Evolutionary conservation across 2,797 vertebrate genomes (phyloP), one percentile per base, ranked within the genome.

Genomic region (Melanotaenia trifasciata): DNA sequence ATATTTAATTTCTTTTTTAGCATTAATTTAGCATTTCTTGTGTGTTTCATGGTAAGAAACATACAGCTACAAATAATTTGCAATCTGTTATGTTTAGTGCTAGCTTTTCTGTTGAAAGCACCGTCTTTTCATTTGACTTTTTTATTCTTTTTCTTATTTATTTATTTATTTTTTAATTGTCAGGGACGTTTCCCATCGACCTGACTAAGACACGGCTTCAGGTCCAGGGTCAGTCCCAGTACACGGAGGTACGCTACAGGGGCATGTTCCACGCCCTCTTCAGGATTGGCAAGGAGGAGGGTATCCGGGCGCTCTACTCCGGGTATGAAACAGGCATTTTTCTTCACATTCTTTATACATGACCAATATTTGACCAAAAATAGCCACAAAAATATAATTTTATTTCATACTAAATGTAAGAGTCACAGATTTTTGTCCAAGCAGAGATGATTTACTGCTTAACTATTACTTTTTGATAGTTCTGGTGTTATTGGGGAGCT

Each of bases 211-310:
- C 97, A 0, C 94, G 97, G 14, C 94, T 99, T 33, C 97, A 99
- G 90, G 97, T 99, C 70, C 97, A 99, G 92, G 97, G 97, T 59
- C 97, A 98, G 94, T 94, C 94, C 30, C 97, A 97, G 85, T 98
- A 97, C 89, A 96, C 95, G 50, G 97, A 98, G 90, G 94, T 98
- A 63, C 96, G 96, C 38, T 99, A 99, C 92, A 92, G 93, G 73
- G 97, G 97, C 51, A 98, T 99, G 97, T 98, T 98, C 84, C 97
- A 99, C 53, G 97, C 97, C 7, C 93, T 99, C 53, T 96, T 96
- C 87, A 93, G 94, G 87, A 98, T 99, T 68, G 96, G 95, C 81
- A 95, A 93, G 58, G 97, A 99, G 86, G 97, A 99, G 85, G 97
- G 97, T 51, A 60, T 96, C 51, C 91, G 95, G 16, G 97, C 97